phyloP scores from a whole-genome alignment of 1,140 invertebrate genomes.

The Pemphigus obesinymphae region DNA sequence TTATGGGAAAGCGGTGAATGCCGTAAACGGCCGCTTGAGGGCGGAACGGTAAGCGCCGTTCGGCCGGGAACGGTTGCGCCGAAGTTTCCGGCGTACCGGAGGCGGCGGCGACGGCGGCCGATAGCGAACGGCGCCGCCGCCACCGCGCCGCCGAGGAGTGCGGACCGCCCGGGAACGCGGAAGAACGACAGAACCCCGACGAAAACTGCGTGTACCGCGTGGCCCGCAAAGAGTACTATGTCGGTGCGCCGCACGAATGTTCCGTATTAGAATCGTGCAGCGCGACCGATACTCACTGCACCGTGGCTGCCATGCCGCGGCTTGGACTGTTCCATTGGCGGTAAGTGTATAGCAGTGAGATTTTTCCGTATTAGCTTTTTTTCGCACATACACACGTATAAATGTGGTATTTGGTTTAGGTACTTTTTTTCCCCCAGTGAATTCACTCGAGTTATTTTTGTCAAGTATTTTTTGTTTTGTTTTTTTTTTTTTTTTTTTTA shows the following conservation, averaged over 20 bases:
- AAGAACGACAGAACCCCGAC: not conserved
- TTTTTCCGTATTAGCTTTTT: too few species aligned
- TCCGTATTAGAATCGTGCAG: constrained; percentile 1
- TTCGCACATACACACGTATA: too few species aligned
- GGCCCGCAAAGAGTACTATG: constrained; percentile 21
- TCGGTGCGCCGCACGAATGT: constrained; percentile 8
- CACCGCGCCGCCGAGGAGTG: not conserved
- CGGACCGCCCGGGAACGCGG: not conserved
- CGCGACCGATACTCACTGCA: not conserved
- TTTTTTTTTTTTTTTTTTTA: not conserved
- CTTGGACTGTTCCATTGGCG: constrained; percentile 11
- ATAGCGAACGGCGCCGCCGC: not conserved
- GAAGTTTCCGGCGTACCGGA: not conserved
- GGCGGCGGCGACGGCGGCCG: too few species aligned
- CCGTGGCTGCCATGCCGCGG: constrained; percentile 34
- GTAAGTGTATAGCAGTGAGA: too few species aligned
- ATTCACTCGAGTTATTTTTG: too few species aligned
- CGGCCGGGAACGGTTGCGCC: not conserved
- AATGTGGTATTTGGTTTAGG: too few species aligned
- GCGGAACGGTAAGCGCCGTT: not conserved
- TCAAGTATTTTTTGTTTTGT: too few species aligned
- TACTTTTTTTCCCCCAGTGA: too few species aligned
- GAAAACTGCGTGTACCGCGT: constrained; percentile 12
- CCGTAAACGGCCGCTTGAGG: not conserved
- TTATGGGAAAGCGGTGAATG: too few species aligned